Conservation (phyloP, 1,140 invertebrate species). For the Phymorhynchus buccinoides region DNA sequence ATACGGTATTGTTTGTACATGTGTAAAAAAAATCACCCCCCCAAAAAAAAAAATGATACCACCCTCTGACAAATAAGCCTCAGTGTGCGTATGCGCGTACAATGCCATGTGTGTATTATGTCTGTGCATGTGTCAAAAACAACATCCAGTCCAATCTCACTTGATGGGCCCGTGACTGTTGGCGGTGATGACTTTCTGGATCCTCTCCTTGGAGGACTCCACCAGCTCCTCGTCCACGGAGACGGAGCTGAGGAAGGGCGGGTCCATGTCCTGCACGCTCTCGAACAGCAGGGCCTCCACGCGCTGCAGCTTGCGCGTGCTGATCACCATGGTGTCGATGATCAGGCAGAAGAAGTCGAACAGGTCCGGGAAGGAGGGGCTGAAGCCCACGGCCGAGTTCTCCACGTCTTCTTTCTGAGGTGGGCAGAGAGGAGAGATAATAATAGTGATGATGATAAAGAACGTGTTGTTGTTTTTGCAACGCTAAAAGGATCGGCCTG, state of each 20-base stretch:
- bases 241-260: constrained; percentile 60
- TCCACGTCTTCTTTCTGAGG: constrained; percentile 64
- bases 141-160: constrained; percentile 51
- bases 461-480: too few relatives aligned
- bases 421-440: not conserved
- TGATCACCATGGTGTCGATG: constrained; percentile 69
- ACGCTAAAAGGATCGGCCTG: too few relatives aligned
- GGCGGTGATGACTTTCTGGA: constrained; percentile 75
- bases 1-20: too few relatives aligned
- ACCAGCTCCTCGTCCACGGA: constrained; percentile 68
- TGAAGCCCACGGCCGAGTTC: constrained; percentile 61
- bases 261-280: constrained; percentile 61
- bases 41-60: too few relatives aligned
- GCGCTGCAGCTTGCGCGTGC: constrained; percentile 63
- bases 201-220: constrained; percentile 70
- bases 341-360: constrained; percentile 67
- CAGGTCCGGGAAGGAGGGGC: constrained; percentile 66
- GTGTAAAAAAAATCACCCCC: too few relatives aligned
- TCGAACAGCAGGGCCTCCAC: constrained; percentile 70
- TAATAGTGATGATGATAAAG: not conserved
- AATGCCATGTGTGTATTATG: too few relatives aligned
- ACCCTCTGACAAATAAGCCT: too few relatives aligned
- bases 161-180: constrained; percentile 80
- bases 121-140: too few relatives aligned
- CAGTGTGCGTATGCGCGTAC: too few relatives aligned